These are phyloP conservation scores for Rhabdophis nuchalis DNA, from an alignment of 2,797 vertebrate species.

Conservation along the genomic window DNA sequence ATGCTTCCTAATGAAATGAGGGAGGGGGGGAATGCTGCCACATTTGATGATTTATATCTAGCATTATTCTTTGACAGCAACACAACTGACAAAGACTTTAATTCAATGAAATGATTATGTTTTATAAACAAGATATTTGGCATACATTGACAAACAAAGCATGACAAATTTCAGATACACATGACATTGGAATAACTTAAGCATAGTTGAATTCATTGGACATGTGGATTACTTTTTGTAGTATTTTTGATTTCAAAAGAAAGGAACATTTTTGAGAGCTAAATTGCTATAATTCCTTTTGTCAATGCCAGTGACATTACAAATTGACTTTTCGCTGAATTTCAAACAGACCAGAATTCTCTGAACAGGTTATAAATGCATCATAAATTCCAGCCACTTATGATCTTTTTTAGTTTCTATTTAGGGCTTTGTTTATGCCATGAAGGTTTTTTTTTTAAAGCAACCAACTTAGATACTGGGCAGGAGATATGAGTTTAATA, in stretches of 20 bases:
- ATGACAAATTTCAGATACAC: conserved; percentile 29
- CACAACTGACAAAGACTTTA: conserved; percentile 53
- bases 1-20: conserved; percentile 65
- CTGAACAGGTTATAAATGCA: neutral
- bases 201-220: conserved; percentile 1
- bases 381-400: neutral
- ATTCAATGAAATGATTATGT: conserved; percentile 53
- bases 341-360: neutral
- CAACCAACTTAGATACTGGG: neutral
- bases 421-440: neutral
- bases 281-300: conserved; percentile 12
- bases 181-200: conserved; percentile 45
- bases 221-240: neutral
- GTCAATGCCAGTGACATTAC: neutral
- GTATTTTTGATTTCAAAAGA: conserved; percentile 21
- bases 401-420: neutral
- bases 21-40: conserved; percentile 4
- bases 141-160: conserved; percentile 35
- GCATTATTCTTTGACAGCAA: conserved; percentile 54
- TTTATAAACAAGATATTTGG: conserved; percentile 53
- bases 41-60: conserved; percentile 56
- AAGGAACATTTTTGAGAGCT: conserved; percentile 23
- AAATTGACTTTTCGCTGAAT: neutral
- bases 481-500: conserved; percentile 16
- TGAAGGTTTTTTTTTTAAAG: neutral